Conservation (phyloP, 2,797 vertebrate species). For the Ctenochaetus hawaiiensis region DNA sequence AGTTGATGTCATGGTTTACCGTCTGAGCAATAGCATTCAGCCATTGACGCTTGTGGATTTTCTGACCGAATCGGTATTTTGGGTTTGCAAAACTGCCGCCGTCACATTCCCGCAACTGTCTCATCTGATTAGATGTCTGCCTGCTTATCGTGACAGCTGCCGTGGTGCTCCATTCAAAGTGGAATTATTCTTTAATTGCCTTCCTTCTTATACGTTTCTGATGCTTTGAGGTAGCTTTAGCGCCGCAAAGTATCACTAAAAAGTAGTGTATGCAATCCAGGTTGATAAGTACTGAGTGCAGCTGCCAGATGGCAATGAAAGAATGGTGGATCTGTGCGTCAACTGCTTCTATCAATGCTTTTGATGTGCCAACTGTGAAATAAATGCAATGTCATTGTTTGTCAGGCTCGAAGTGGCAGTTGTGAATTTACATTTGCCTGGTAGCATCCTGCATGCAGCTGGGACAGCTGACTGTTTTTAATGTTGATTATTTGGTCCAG, state of each 20-base stretch:
- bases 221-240: conserved; percentile 69
- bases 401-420: conserved; percentile 46
- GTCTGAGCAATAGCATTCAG: background rate
- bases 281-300: conserved; percentile 59
- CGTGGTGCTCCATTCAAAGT: conserved; percentile 42
- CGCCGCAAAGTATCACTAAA: conserved; percentile 60
- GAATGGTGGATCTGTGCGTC: conserved; percentile 47
- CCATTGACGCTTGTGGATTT: conserved; percentile 17
- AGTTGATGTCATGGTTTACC: background rate
- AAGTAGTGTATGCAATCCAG: conserved; percentile 60
- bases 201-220: conserved; percentile 53
- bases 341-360: conserved; percentile 57
- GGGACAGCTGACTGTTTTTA: background rate
- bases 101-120: conserved; percentile 48
- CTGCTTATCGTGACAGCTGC: conserved; percentile 67
- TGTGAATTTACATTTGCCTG: conserved; percentile 48
- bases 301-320: conserved; percentile 62
- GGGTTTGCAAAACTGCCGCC: conserved; percentile 14
- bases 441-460: conserved; percentile 1
- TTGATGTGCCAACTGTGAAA: conserved; percentile 60
- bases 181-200: conserved; percentile 73
- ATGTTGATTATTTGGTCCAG: conserved; percentile 1
- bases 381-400: conserved; percentile 67
- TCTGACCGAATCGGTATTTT: conserved; percentile 47
- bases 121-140: conserved; percentile 59